Evolutionary conservation across 2,113 vertebrate species (phyloP).

Genomic region (Mesocricetus auratus): DNA sequence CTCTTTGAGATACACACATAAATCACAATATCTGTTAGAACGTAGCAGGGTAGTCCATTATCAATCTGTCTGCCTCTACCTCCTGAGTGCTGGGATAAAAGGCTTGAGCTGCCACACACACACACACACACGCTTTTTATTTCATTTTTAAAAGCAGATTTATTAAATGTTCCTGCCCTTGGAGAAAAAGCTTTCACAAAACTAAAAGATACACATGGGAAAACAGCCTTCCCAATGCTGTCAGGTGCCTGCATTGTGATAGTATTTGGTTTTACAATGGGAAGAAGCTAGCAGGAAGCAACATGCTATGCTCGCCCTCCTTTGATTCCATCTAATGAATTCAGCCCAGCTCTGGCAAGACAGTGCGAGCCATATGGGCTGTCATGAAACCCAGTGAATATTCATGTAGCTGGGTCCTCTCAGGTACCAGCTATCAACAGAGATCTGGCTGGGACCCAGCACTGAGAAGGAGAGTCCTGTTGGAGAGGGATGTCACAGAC

Average conservation of each 20-base stretch:
- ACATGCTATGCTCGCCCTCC: slow-evolving; percentile 14
- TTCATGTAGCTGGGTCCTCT: slow-evolving; percentile 66
- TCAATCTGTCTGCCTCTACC: neutral
- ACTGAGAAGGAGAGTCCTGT: neutral
- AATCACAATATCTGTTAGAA: neutral
- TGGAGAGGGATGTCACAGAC: no score
- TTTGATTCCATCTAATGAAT: slow-evolving; percentile 72
- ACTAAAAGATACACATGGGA: slow-evolving; percentile 9
- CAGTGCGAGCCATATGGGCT: slow-evolving; percentile 70
- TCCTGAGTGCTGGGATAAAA: neutral
- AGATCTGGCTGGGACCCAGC: slow-evolving; percentile 52
- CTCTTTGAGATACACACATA: neutral
- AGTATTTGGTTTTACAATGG: slow-evolving; percentile 6
- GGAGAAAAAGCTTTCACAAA: slow-evolving; percentile 37
- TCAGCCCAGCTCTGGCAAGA: slow-evolving; percentile 69
- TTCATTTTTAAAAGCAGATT: slow-evolving; percentile 18
- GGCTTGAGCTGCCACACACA: neutral
- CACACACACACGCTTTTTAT: neutral
- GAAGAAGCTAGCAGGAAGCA: slow-evolving; percentile 50
- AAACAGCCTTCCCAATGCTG: neutral
- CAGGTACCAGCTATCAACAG: slow-evolving; percentile 62
- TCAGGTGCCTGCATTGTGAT: slow-evolving; percentile 18
- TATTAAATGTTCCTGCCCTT: neutral
- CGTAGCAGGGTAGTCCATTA: neutral
- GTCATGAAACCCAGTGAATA: slow-evolving; percentile 69